Conservation (phyloP, 2,113 vertebrate genomes). For the Papio anubis region DNA sequence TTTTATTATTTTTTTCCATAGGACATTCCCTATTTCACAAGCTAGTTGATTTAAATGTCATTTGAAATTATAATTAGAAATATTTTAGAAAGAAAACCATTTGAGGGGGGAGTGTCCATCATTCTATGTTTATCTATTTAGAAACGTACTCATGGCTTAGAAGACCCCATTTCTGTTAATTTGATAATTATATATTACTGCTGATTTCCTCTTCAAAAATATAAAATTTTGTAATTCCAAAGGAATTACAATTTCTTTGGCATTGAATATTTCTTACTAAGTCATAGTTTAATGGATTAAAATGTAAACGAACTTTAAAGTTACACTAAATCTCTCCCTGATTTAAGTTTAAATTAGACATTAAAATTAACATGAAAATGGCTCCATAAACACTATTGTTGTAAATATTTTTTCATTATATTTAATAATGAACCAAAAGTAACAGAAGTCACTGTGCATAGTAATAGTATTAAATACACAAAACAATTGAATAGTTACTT, state of each 20-base stretch:
- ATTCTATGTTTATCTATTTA: not conserved
- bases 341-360: constrained; percentile 43
- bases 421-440: constrained; percentile 5
- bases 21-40: not conserved
- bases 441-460: not conserved
- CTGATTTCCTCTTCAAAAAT: not conserved
- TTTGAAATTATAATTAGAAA: constrained; percentile 31
- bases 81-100: not conserved
- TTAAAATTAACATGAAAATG: not conserved
- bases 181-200: not conserved
- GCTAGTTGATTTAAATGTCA: not conserved
- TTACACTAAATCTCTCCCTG: not conserved
- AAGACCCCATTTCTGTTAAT: not conserved
- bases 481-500: not conserved
- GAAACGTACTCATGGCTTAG: not conserved
- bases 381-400: not conserved
- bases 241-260: not conserved
- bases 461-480: not conserved
- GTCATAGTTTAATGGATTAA: constrained; percentile 21
- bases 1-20: not conserved
- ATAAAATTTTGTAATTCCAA: not conserved
- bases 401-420: constrained; percentile 18
- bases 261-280: not conserved
- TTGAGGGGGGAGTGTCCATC: not conserved
- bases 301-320: constrained; percentile 42